Percentiles rank a stretch among this genome's conserved stretches.
These are phyloP conservation scores for Leptestheria dahalacensis DNA, from an alignment of 1,140 invertebrate species.

Conservation along the genomic window DNA sequence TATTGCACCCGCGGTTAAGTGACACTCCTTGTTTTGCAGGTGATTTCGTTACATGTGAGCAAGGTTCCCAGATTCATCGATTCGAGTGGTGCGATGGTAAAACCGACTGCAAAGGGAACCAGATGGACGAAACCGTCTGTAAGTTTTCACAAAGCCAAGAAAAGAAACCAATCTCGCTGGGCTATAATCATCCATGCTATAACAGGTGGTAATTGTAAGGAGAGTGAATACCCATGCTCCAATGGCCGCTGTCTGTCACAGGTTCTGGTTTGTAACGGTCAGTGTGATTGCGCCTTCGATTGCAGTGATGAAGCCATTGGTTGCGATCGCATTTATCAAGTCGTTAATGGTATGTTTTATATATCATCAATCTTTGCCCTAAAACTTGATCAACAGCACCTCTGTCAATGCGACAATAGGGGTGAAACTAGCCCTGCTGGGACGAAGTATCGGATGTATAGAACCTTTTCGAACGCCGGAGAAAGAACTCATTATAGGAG, in stretches of 20 bases:
- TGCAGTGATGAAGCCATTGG: slow-evolving; percentile 26
- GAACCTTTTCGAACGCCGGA: slow-evolving; percentile 7
- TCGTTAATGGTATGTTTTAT: neutral
- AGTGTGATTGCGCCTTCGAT: slow-evolving; percentile 28
- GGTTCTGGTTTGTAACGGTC: slow-evolving; percentile 27
- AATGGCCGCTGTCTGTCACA: slow-evolving; percentile 26
- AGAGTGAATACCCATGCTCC: slow-evolving; percentile 22
- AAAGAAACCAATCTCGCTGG: neutral
- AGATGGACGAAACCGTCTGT: slow-evolving; percentile 35
- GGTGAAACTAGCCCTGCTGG: slow-evolving; percentile 12
- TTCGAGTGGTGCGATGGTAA: slow-evolving; percentile 33
- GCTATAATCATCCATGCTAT: neutral
- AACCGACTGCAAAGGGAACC: slow-evolving; percentile 32
- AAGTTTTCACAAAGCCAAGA: slow-evolving; percentile 19
- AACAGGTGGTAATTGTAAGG: slow-evolving; percentile 21
- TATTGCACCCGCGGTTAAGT: too few relatives aligned
- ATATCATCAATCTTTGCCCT: too few relatives aligned
- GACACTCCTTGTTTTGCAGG: too few relatives aligned
- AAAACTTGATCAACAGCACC: too few relatives aligned
- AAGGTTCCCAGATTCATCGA: slow-evolving; percentile 27
- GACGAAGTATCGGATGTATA: neutral
- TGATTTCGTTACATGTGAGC: slow-evolving; percentile 26
- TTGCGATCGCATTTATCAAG: neutral
- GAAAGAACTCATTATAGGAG: slow-evolving; percentile 20
- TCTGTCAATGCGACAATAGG: too few relatives aligned